Base-by-base conservation (phyloP, 1,140 invertebrate species). In the Euglossa dilemma region DNA sequence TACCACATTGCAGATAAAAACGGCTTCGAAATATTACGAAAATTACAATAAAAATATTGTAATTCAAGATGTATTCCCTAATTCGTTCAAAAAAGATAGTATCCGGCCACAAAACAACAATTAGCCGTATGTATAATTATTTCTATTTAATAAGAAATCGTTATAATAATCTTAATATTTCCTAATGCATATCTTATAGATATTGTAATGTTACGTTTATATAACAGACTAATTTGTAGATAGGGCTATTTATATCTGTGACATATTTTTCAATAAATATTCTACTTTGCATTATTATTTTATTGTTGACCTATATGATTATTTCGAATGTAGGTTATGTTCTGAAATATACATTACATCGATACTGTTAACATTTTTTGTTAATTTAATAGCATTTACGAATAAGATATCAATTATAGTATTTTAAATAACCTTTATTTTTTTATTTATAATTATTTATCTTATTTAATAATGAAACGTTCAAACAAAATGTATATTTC, bases 51-150 rank as follows among this genome's bases (percentile, higher is more conserved):
- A 79, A 28, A 76, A 80, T 70, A 56, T 54, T 52, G 18, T 54
- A 80, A 64, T 81, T 84, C 36, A 84, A 12, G 14, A 94, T 94
- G 93, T 93, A 93, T 84, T 76, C 88, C 70, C 85, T 94, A 79
- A 84, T 93, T 78, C 88, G 88, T 76, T 90, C 89, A 11, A 93
- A 91, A 85, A 77, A 85, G 25, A 92, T 91, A 69, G 73, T 90
- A 45, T 83, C 80, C 47, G 74, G 88, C 25, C 91, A 91, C 63
- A 84, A 87, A 73, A 84, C 83, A 80, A 66, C 90, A 6, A 77
- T 92, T 50, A 91, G 85, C 87, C 83, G 93, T 94, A 91, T 2
- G 93, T 93, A 90, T 83, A 75, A 79, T 59, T 36, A 75, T 78
- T 87, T 69, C 18, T 52, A 70, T 80, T 84, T 23, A 23, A 79